A percentile compares a stretch with the other conserved stretches of the same genome.
Conservation (phyloP, 2,113 vertebrate species). For the Aleadryas rufinucha region DNA sequence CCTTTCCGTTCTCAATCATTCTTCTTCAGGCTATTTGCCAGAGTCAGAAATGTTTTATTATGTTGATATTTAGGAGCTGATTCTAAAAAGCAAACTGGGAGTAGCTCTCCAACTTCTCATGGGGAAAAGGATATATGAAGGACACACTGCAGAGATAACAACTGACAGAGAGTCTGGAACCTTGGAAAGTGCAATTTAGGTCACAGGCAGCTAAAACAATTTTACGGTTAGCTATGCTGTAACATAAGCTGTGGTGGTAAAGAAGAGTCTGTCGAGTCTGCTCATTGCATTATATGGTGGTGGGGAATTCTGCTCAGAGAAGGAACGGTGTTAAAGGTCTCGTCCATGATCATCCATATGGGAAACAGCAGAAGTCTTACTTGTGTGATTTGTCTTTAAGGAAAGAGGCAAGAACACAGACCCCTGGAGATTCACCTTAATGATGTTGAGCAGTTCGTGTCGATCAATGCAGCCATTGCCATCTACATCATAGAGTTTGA, state of each 20-base stretch:
- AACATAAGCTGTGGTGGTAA: not conserved
- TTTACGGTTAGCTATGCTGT: not conserved
- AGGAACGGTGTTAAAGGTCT: not conserved
- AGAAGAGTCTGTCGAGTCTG: not conserved
- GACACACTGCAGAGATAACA: not conserved
- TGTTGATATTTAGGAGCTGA: not conserved
- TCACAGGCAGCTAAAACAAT: not conserved
- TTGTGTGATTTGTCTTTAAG: not conserved
- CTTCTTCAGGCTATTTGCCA: not conserved
- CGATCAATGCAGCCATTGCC: slow-evolving; percentile 91
- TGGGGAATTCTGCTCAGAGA: not conserved
- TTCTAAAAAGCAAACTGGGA: not conserved
- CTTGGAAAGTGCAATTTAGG: not conserved
- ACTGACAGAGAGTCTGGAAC: not conserved
- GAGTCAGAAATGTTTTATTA: not conserved
- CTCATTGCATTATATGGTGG: not conserved
- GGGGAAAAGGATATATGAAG: not conserved
- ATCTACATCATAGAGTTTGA: slow-evolving; percentile 91
- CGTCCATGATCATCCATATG: not conserved
- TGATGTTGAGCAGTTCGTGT: slow-evolving; percentile 88
- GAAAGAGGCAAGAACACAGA: not conserved
- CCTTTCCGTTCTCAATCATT: not conserved
- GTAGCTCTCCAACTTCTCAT: not conserved
- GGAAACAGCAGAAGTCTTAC: not conserved
- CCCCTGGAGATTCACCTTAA: slow-evolving; percentile 73